A percentile compares a stretch with the other conserved stretches of the same genome.
Conservation (phyloP, 2,888 invertebrate genomes). For the Formica aserva region DNA sequence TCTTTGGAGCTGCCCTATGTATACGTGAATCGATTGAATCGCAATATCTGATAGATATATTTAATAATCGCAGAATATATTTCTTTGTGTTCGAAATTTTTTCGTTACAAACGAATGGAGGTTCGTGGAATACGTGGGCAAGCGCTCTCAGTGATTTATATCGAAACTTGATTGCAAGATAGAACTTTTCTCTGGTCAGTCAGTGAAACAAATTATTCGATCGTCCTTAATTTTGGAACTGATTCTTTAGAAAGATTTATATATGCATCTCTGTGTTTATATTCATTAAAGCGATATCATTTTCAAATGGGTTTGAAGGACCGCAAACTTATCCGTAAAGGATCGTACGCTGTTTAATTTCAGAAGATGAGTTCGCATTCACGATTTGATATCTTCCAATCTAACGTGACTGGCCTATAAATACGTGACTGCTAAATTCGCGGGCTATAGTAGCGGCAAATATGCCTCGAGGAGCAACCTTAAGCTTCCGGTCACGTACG, state of each 20-base stretch:
- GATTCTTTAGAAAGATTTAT: conserved; percentile 31
- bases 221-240: conserved; percentile 42
- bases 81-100: not conserved
- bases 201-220: conserved; percentile 32
- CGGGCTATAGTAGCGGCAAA: not conserved
- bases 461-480: conserved; percentile 22
- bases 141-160: conserved; percentile 3
- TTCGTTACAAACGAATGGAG: not conserved
- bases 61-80: not conserved
- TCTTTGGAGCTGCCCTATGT: not conserved
- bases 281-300: conserved; percentile 50
- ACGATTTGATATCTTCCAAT: conserved; percentile 35
- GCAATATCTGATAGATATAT: conserved; percentile 8
- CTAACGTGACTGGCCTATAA: conserved; percentile 40
- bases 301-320: conserved; percentile 36
- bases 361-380: conserved; percentile 51
- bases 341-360: conserved; percentile 51
- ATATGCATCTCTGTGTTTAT: conserved; percentile 42
- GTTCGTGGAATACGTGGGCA: conserved; percentile 9
- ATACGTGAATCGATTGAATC: not conserved
- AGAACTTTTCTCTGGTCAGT: not conserved
- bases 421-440: conserved; percentile 50
- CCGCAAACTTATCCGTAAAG: conserved; percentile 43
- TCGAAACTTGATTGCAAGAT: conserved; percentile 21
- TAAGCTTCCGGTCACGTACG: conserved; percentile 40